A percentile compares a stretch with the other conserved stretches of the same genome.
Conservation (phyloP, 2,888 invertebrate genomes). For the Holacanthella duospinosa region DNA sequence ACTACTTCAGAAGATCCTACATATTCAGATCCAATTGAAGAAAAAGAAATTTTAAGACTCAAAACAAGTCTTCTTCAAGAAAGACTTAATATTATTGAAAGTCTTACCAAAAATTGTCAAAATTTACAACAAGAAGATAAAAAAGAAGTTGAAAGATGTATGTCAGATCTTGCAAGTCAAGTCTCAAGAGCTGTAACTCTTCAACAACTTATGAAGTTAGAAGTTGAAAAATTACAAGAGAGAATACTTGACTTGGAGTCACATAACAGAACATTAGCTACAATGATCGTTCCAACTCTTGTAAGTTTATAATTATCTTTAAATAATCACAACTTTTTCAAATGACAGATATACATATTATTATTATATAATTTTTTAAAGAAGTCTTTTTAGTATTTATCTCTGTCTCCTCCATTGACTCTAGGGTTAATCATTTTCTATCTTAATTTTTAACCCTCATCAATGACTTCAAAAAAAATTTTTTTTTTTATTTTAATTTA, state of each 20-base stretch:
- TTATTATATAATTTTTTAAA: no score
- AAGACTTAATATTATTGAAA: slow-evolving; percentile 29
- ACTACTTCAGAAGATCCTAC: not conserved
- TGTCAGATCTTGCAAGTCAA: slow-evolving; percentile 30
- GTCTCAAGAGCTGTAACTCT: slow-evolving; percentile 32
- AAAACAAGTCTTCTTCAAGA: slow-evolving; percentile 15
- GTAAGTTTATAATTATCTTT: slow-evolving; percentile 19
- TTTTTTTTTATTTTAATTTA: no score
- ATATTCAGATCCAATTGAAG: not conserved
- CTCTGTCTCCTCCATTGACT: no score
- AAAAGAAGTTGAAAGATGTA: slow-evolving; percentile 29
- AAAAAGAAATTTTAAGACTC: not conserved
- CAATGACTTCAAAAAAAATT: no score
- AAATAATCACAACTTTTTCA: not conserved
- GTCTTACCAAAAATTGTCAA: slow-evolving; percentile 27
- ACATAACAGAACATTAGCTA: slow-evolving; percentile 36
- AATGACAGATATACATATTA: no score
- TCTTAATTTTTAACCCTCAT: no score
- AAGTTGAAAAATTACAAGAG: slow-evolving; percentile 32
- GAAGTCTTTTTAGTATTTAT: no score
- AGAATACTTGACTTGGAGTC: slow-evolving; percentile 32
- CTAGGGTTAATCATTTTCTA: no score
- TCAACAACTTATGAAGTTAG: slow-evolving; percentile 31
- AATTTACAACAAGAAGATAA: slow-evolving; percentile 27
- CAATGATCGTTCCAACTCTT: slow-evolving; percentile 37